Base-by-base conservation (phyloP, 1,140 invertebrate species). In the Drosophila teissieri region DNA sequence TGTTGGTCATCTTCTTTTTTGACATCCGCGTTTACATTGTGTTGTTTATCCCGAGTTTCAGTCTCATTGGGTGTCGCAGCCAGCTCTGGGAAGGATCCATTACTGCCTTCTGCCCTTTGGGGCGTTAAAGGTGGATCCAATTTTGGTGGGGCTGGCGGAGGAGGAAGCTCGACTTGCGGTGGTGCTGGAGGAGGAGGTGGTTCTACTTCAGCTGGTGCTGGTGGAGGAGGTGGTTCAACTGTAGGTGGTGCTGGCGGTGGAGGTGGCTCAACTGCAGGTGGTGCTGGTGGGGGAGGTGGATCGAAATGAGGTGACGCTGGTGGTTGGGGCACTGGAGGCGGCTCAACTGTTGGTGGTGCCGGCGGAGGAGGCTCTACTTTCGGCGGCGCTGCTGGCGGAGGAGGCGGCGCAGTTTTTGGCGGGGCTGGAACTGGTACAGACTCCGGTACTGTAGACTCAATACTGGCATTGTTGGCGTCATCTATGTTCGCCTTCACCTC, bases 401-500 rank as follows among this genome's bases (percentile, higher is more conserved):
- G 11, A 4, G 52, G 27, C 12, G 60, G 58, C 7, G 42, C 37
- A 24, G 19, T 19, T 52, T 5, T 51, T 1, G 64, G 27, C 15
- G 19, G 17, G 2, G 17, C 17, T 11, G 61, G 19, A 12, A 48
- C 48, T 11, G 12, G 34, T 8, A 24, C 8, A n/a, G 49, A 0
- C n/a, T 60, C 39, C 11, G 37, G 44, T 27, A 2, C 40, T 11
- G n/a, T 10, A n/a, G 65, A 17, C 45, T 65, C 75, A 0, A 67
- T 69, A 1, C 65, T 34, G 36, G 52, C 60, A 55, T 84, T 54
- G 39, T 79, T 74, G 1, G 36, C 72, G 39, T 73, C 73, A 40
- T 48, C 64, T 15, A 89, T 68, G 22, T 84, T 84, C 2, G 85
- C 84, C 42, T 89, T 89, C 1, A 89, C 48, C 46, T 89, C 84